Base-by-base conservation (phyloP, 2,888 invertebrate genomes). In the Nymphalis polychloros region DNA sequence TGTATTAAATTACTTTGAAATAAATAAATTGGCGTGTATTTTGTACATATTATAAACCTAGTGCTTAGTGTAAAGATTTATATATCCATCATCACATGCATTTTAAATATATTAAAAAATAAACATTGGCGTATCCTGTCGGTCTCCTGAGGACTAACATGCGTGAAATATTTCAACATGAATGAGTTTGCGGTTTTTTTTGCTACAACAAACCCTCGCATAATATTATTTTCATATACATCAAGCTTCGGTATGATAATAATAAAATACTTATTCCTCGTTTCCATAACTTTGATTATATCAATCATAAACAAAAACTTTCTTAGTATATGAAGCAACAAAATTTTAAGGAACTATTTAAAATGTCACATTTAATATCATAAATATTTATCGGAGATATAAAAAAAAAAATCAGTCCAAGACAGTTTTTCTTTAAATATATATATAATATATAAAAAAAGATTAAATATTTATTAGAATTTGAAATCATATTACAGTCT, bases 141-240 rank as follows among this genome's bases (percentile, higher is more conserved):
- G 49, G 47, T 63, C 63, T 63, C 68, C 52, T 50, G 71, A 55
- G 60, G 55, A 68, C 47, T 65, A 59, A 16, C 47, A 63, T 47
- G 67, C 61, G 63, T 52, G 27, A 65, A 63, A 71, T 63, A 63
- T 68, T 66, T 71, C 71, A 60, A 31, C 66, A 60, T 55, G 53
- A 64, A 70, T 66, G 61, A 65, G 41, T 70, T 68, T 52, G 60
- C 63, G 49, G 68, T 61, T 64, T 68, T 59, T 35, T 47, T 47
- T 60, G 59, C 57, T 61, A 57, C 60, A 41, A 41, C 41, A 41
- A 41, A 41, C 31, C 48, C 46, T 60, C 49, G 35, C 23, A 48
- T 61, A 68, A 68, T 55, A 66, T 70, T 66, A 71, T 63, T 60
- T 60, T 66, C 31, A 59, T 64, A 53, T 16, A 49, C 50, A 66